Evolutionary conservation across 2,113 vertebrate species (phyloP).

Genomic region (Plectropomus leopardus): DNA sequence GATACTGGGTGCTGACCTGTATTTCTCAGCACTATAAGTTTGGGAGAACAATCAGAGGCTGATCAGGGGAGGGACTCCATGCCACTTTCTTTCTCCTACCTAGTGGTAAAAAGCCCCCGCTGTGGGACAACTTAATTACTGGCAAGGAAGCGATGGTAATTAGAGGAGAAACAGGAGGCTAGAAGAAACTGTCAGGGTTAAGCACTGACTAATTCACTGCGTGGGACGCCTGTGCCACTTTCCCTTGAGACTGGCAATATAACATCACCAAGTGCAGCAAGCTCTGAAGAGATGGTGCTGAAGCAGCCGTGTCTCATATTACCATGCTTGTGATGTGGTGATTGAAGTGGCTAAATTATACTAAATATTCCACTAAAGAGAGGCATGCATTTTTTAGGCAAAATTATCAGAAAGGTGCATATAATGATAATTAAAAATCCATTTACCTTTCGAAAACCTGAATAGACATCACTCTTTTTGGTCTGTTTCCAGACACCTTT

Average conservation of each 20-base stretch:
- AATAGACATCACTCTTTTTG: no score
- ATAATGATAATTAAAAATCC: background rate
- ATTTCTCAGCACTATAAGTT: constrained; percentile 52
- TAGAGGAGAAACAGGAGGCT: constrained; percentile 82
- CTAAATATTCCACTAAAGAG: background rate
- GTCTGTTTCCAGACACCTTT: no score
- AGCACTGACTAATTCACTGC: constrained; percentile 84
- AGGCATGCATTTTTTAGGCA: background rate
- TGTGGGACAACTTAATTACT: constrained; percentile 83
- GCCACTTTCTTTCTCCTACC: constrained; percentile 72
- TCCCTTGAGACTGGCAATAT: constrained; percentile 71
- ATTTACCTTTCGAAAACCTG: no score
- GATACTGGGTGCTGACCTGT: constrained; percentile 30
- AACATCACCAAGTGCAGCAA: constrained; percentile 62
- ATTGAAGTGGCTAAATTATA: constrained; percentile 26
- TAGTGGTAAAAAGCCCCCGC: constrained; percentile 79
- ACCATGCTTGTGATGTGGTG: constrained; percentile 20
- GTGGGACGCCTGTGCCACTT: constrained; percentile 69
- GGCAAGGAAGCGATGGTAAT: constrained; percentile 82
- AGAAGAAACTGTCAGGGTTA: constrained; percentile 85
- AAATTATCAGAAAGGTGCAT: background rate
- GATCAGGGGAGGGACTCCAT: constrained; percentile 60
- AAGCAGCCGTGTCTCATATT: constrained; percentile 32
- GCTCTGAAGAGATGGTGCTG: constrained; percentile 46
- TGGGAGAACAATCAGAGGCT: constrained; percentile 57